phyloP scores from a whole-genome alignment of 2,888 invertebrate genomes.

The Ornithoptera priamus region DNA sequence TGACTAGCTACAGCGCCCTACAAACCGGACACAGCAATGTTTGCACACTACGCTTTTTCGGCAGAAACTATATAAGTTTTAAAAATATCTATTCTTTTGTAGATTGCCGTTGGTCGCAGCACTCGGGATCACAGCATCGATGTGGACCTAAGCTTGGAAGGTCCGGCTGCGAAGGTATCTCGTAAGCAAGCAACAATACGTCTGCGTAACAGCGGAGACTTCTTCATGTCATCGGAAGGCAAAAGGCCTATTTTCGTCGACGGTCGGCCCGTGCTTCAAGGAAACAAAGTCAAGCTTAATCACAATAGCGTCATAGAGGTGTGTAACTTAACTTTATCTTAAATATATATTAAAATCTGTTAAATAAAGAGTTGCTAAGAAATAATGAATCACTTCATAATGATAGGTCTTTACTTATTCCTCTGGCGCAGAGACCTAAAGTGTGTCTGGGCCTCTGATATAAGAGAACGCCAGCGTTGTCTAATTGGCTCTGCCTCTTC shows the following conservation, averaged over 20 bases:
- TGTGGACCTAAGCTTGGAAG: conserved; percentile 95
- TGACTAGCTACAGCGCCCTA: no score
- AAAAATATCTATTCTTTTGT: conserved; percentile 4
- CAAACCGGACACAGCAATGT: neutral
- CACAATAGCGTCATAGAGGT: conserved; percentile 98
- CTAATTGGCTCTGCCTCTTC: no score
- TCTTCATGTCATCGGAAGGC: conserved; percentile 96
- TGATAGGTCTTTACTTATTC: no score
- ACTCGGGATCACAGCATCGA: conserved; percentile 94
- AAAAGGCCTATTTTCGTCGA: conserved; percentile 97
- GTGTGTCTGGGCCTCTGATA: no score
- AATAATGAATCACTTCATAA: no score
- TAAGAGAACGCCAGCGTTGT: no score
- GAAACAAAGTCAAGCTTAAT: conserved; percentile 93
- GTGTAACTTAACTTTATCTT: conserved; percentile 31
- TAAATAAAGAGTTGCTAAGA: no score
- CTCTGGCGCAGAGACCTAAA: no score
- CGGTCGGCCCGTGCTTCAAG: conserved; percentile 92
- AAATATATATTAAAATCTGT: neutral
- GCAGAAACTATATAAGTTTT: no score
- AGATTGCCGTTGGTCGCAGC: conserved; percentile 95
- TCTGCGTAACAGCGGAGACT: conserved; percentile 95
- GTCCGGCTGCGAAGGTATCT: conserved; percentile 96
- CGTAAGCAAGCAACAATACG: conserved; percentile 95
- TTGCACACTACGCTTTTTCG: neutral